phyloP scores from a whole-genome alignment of 2,888 invertebrate species.

The Lumbricus terrestris region DNA sequence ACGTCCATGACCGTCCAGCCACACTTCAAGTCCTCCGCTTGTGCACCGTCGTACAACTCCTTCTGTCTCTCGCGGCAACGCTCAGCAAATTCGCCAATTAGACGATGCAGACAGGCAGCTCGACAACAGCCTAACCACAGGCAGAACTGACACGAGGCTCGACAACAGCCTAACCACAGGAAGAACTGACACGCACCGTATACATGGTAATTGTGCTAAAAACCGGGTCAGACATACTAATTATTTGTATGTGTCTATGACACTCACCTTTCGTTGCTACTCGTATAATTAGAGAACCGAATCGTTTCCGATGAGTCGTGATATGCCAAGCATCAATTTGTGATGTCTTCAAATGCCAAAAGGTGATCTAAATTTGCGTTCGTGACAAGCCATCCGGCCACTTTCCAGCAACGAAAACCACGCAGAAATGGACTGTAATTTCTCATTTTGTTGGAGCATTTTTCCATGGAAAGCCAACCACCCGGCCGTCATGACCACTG shows the following conservation, averaged over 20 bases:
- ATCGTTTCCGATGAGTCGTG: not conserved
- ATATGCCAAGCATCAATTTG: not conserved
- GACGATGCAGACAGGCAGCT: too few relatives aligned
- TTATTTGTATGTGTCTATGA: not conserved
- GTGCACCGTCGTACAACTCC: too few relatives aligned
- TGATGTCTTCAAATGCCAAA: not conserved
- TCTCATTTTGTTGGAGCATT: not conserved
- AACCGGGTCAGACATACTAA: not conserved
- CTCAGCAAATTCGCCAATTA: too few relatives aligned
- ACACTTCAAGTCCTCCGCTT: too few relatives aligned
- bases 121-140: too few relatives aligned
- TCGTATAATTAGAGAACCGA: not conserved
- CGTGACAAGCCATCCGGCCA: not conserved
- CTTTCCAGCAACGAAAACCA: not conserved
- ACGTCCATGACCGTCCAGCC: too few relatives aligned
- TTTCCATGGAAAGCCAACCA: not conserved
- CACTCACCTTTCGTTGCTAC: not conserved
- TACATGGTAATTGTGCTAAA: too few relatives aligned
- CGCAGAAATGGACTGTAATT: not conserved
- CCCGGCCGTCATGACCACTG: not conserved
- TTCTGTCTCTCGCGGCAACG: too few relatives aligned
- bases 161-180: too few relatives aligned
- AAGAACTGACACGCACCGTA: too few relatives aligned
- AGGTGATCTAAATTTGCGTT: not conserved
- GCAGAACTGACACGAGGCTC: too few relatives aligned